Evolutionary conservation across 2,888 invertebrate genomes (phyloP).

Genomic region (Agrochola lychnidis): DNA sequence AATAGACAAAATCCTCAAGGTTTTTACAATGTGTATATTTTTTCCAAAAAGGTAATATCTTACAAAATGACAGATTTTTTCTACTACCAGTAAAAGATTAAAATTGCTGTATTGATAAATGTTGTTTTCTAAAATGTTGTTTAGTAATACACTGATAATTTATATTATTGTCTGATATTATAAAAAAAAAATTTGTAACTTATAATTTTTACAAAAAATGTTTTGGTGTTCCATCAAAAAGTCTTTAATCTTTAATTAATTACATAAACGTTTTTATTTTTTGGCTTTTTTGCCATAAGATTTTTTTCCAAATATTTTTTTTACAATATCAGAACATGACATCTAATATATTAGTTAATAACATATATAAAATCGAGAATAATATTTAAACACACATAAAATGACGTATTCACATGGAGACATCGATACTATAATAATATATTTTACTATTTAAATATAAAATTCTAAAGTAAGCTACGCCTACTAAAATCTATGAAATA

Average conservation of each 20-base stretch:
- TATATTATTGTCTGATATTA: constrained; percentile 41
- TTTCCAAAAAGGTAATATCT: constrained; percentile 54
- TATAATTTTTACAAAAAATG: constrained; percentile 17
- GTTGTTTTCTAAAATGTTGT: constrained; percentile 43
- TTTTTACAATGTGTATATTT: constrained; percentile 48
- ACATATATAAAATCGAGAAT: constrained; percentile 64
- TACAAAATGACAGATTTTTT: constrained; percentile 54
- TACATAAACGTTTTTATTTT: neutral
- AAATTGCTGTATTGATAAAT: constrained; percentile 51
- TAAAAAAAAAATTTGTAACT: constrained; percentile 27
- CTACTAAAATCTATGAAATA: constrained; percentile 83
- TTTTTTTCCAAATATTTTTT: constrained; percentile 16
- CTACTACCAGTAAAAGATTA: constrained; percentile 46
- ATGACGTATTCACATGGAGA: constrained; percentile 64
- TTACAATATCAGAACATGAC: constrained; percentile 51
- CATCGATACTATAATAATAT: constrained; percentile 63
- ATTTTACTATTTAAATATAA: constrained; percentile 77
- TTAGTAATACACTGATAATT: constrained; percentile 42
- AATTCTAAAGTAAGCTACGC: constrained; percentile 87
- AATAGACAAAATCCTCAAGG: constrained; percentile 38
- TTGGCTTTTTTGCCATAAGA: neutral
- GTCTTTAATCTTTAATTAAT: neutral
- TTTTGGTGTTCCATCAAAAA: constrained; percentile 44
- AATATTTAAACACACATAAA: constrained; percentile 64
- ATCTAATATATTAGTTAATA: constrained; percentile 55